Evolutionary conservation across 2,888 invertebrate genomes (phyloP).

Genomic region (Tenthredo livida): DNA sequence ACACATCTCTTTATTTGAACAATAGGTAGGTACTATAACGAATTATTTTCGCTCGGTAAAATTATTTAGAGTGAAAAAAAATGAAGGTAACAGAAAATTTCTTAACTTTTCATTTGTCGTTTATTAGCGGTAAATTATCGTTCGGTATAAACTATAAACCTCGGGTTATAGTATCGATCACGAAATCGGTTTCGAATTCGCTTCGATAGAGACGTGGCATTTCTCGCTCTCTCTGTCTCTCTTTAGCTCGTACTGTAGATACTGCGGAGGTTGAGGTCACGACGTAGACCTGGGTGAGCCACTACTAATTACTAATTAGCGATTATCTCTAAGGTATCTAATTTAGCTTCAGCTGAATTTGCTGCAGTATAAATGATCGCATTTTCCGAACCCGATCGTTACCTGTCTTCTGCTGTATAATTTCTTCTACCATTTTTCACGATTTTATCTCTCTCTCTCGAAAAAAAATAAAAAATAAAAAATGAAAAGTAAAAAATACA

Average conservation of each 20-base stretch:
- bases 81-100: background rate
- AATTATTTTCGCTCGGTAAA: background rate
- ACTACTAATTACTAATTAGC: conserved; percentile 61
- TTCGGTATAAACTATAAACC: no score
- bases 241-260: conserved; percentile 17
- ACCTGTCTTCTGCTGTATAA: background rate
- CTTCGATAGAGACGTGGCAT: conserved; percentile 21
- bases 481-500: background rate
- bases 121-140: background rate
- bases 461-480: background rate
- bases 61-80: background rate
- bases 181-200: background rate
- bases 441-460: background rate
- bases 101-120: background rate
- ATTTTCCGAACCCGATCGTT: conserved; percentile 19
- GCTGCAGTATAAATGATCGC: conserved; percentile 24
- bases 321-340: conserved; percentile 58
- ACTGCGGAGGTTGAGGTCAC: conserved; percentile 42
- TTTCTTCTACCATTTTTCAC: conserved; percentile 38
- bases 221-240: conserved; percentile 45
- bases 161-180: background rate
- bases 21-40: no score
- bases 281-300: conserved; percentile 57
- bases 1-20: background rate
- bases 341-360: conserved; percentile 28